Evolutionary conservation across 2,797 vertebrate genomes (phyloP).

Genomic region (Diplodus puntazzo): DNA sequence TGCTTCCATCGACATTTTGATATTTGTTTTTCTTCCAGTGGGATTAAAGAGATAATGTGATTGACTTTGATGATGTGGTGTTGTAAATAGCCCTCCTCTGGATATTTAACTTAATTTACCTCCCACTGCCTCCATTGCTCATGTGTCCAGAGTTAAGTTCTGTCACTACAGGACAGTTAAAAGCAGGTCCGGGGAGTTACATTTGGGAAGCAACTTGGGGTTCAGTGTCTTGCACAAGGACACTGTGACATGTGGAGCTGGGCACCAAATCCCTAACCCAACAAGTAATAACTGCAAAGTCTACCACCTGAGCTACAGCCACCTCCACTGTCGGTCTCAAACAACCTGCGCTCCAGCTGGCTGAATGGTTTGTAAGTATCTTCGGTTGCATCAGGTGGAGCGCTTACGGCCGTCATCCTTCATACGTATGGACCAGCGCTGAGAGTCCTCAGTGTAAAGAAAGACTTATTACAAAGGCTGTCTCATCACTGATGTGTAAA

Average conservation of each 20-base stretch:
- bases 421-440: conserved; percentile 7
- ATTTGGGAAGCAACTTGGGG: neutral
- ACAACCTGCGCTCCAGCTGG: neutral
- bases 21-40: conserved; percentile 41
- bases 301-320: neutral
- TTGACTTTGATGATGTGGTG: conserved; percentile 14
- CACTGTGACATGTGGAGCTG: neutral
- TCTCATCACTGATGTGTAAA: conserved; percentile 62
- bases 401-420: neutral
- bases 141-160: conserved; percentile 4
- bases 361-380: neutral
- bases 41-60: conserved; percentile 42
- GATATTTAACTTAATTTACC: conserved; percentile 31
- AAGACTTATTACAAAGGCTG: conserved; percentile 34
- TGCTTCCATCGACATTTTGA: conserved; percentile 23
- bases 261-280: neutral
- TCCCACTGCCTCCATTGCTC: neutral
- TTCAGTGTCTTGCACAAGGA: conserved; percentile 9
- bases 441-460: conserved; percentile 38
- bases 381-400: neutral
- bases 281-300: neutral
- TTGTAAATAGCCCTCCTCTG: neutral
- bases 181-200: neutral
- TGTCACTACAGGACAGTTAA: neutral
- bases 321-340: neutral